These are phyloP conservation scores for Temnothorax longispinosus DNA, from an alignment of 1,140 invertebrate species.

Conservation along the genomic window DNA sequence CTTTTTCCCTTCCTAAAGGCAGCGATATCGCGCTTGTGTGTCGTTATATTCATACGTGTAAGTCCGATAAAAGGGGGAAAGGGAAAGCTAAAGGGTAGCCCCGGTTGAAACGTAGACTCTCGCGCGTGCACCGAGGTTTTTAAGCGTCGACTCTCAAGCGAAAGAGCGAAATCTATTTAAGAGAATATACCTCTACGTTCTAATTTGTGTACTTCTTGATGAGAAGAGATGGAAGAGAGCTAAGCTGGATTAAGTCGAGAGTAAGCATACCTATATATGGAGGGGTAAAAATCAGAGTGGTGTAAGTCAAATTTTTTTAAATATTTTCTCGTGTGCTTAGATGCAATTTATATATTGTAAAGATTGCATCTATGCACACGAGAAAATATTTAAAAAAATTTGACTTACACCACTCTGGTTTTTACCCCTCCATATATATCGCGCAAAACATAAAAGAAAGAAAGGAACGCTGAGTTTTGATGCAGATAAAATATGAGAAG, in stretches of 20 bases:
- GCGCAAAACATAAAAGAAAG: neutral
- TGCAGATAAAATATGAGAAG: neutral
- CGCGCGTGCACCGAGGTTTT: conserved; percentile 16
- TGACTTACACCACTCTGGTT: too few species aligned
- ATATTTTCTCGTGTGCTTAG: too few species aligned
- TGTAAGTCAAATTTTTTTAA: too few species aligned
- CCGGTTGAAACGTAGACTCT: neutral
- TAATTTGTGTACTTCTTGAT: conserved; percentile 46
- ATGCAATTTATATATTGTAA: too few species aligned
- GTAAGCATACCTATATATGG: neutral
- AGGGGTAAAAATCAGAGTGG: too few species aligned
- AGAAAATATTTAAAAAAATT: too few species aligned
- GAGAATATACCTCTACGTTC: conserved; percentile 30
- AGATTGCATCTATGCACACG: too few species aligned
- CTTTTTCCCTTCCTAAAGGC: conserved; percentile 52
- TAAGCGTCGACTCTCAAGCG: neutral
- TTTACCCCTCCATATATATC: neutral
- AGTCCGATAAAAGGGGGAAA: conserved; percentile 38
- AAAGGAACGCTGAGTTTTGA: neutral
- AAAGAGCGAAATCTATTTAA: conserved; percentile 19
- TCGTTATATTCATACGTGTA: conserved; percentile 57
- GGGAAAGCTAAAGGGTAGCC: conserved; percentile 13
- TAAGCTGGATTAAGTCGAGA: conserved; percentile 44
- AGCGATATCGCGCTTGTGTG: conserved; percentile 67
- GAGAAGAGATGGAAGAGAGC: conserved; percentile 8